A percentile compares a stretch with the other conserved stretches of the same genome.
Evolutionary conservation across 2,797 vertebrate species (phyloP).

Genomic region (Trachops cirrhosus): DNA sequence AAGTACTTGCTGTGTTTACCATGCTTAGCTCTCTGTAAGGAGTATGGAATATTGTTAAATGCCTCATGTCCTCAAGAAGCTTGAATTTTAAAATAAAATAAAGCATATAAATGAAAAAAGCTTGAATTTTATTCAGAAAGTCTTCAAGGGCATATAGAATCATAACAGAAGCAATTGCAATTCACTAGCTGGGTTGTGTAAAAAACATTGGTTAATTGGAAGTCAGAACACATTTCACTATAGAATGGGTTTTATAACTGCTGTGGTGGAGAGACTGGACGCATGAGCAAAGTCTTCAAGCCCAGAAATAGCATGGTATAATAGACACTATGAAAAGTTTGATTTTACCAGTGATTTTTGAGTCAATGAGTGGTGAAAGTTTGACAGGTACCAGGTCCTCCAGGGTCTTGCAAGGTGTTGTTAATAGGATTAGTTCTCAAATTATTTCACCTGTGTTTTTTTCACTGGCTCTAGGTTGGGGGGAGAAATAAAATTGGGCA

Average conservation of each 20-base stretch:
- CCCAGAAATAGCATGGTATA: not conserved
- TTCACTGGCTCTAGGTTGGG: not conserved
- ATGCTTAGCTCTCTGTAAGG: not conserved
- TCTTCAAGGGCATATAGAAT: not conserved
- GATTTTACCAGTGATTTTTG: conserved; percentile 9
- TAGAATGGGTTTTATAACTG: not conserved
- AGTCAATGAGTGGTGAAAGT: not conserved
- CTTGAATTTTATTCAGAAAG: conserved; percentile 19
- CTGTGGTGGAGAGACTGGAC: not conserved
- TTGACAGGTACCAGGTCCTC: not conserved
- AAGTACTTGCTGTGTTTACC: not conserved
- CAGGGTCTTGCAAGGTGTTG: not conserved
- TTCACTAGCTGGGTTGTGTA: not conserved
- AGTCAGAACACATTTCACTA: not conserved
- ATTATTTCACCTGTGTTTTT: not conserved
- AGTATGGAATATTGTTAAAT: not conserved
- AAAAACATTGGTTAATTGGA: not conserved
- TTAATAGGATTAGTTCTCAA: conserved; percentile 20
- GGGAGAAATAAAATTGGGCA: not conserved
- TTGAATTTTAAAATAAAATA: not conserved
- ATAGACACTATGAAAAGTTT: not conserved
- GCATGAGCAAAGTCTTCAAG: not conserved
- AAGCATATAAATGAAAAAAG: not conserved
- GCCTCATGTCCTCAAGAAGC: not conserved
- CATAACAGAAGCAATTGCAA: not conserved